phyloP scores from a whole-genome alignment of 1,140 invertebrate species.

The Orussus abietinus region DNA sequence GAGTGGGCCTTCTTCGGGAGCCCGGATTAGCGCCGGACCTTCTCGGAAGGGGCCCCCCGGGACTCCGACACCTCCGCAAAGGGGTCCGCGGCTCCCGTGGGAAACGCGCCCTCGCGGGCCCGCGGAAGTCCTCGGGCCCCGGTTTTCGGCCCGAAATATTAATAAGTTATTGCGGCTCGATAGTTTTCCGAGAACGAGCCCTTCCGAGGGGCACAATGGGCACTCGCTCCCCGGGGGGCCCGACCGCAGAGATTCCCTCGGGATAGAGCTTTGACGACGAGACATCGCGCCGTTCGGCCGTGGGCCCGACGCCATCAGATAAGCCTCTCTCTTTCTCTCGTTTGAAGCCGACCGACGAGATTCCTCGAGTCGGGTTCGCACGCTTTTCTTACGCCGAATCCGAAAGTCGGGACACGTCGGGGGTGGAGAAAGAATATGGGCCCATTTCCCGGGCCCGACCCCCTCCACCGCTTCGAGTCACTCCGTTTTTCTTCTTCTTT shows the following conservation, averaged over 20 bases:
- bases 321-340: too few species aligned
- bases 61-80: too few species aligned
- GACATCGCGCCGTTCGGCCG: conserved; percentile 38
- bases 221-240: conserved; percentile 42
- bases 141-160: conserved; percentile 35
- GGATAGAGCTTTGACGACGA: conserved; percentile 51
- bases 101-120: too few species aligned
- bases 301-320: conserved; percentile 45
- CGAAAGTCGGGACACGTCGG: too few species aligned
- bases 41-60: too few species aligned
- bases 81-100: too few species aligned
- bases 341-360: conserved; percentile 46
- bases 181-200: conserved; percentile 35
- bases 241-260: conserved; percentile 34
- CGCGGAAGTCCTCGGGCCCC: too few species aligned
- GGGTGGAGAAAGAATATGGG: too few species aligned
- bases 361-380: conserved; percentile 38
- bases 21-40: too few species aligned
- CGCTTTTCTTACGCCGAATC: conserved; percentile 31
- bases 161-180: conserved; percentile 51
- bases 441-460: too few species aligned
- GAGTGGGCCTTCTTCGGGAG: too few species aligned
- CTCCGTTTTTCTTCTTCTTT: conserved; percentile 5
- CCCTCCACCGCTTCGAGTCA: too few species aligned
- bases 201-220: conserved; percentile 39